Evolutionary conservation across 2,888 invertebrate genomes (phyloP).

Genomic region (Cryptocephalus primarius): DNA sequence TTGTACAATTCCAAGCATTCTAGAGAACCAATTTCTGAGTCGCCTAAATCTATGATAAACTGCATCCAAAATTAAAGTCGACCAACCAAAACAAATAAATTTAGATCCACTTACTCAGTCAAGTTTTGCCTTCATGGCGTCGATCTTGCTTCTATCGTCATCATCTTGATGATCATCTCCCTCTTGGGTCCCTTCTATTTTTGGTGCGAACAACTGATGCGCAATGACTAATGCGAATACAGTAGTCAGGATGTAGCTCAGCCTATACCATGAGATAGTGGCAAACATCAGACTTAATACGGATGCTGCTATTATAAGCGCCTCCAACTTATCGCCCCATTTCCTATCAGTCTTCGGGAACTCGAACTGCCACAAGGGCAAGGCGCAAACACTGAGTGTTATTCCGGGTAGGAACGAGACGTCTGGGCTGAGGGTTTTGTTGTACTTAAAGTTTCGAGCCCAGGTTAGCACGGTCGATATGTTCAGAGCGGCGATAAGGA

Average conservation of each 20-base stretch:
- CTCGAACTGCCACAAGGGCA: slow-evolving; percentile 55
- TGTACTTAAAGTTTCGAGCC: slow-evolving; percentile 69
- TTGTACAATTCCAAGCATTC: too few relatives aligned
- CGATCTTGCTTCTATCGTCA: slow-evolving; percentile 15
- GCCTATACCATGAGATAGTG: slow-evolving; percentile 47
- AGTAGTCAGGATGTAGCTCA: slow-evolving; percentile 48
- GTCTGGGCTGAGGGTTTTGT: slow-evolving; percentile 47
- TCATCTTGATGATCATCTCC: slow-evolving; percentile 10
- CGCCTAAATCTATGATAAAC: too few relatives aligned
- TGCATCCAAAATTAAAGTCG: too few relatives aligned
- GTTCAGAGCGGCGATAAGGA: slow-evolving; percentile 54
- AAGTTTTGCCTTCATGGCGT: slow-evolving; percentile 17
- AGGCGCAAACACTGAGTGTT: slow-evolving; percentile 47
- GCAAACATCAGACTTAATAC: slow-evolving; percentile 47
- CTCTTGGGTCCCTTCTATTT: slow-evolving; percentile 39
- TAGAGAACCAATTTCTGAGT: too few relatives aligned
- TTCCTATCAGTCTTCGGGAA: slow-evolving; percentile 49
- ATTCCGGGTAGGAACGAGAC: slow-evolving; percentile 49
- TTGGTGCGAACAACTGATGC: slow-evolving; percentile 43
- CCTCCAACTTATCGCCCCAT: slow-evolving; percentile 37
- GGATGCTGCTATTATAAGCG: slow-evolving; percentile 44
- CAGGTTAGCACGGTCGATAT: slow-evolving; percentile 65
- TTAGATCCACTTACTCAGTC: slow-evolving; percentile 14
- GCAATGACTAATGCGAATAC: slow-evolving; percentile 44
- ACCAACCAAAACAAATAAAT: background rate